phyloP scores from a whole-genome alignment of 2,888 invertebrate species.

The Tetramorium bicarinatum region DNA sequence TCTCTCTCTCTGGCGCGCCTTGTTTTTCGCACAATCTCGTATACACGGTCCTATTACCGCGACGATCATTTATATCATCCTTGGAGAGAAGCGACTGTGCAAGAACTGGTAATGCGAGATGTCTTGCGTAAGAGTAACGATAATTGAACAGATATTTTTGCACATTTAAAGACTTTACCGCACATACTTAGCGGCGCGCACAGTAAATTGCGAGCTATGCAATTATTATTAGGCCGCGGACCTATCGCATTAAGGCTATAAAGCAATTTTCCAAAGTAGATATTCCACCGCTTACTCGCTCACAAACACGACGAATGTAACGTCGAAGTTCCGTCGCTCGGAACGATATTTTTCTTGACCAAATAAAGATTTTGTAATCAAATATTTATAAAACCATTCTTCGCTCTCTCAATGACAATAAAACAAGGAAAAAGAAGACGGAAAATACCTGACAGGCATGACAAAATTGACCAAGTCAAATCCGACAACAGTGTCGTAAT shows the following conservation, averaged over 20 bases:
- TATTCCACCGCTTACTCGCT: slow-evolving; percentile 45
- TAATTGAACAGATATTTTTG: slow-evolving; percentile 35
- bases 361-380: background rate
- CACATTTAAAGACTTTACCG: background rate
- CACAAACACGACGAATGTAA: slow-evolving; percentile 20
- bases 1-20: background rate
- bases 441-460: background rate
- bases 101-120: slow-evolving; percentile 18
- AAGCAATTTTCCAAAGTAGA: slow-evolving; percentile 54
- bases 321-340: slow-evolving; percentile 8
- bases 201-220: background rate
- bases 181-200: background rate
- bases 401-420: background rate
- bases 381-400: background rate
- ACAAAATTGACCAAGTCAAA: background rate
- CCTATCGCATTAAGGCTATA: slow-evolving; percentile 51
- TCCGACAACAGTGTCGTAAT: background rate
- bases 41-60: slow-evolving; percentile 4
- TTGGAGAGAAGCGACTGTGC: slow-evolving; percentile 8
- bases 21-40: slow-evolving; percentile 13
- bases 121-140: slow-evolving; percentile 46
- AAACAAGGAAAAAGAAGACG: background rate
- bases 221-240: slow-evolving; percentile 19
- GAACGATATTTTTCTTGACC: background rate
- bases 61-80: background rate